These are phyloP conservation scores for Esox lucius DNA, from an alignment of 2,797 vertebrate genomes.

Conservation along the genomic window DNA sequence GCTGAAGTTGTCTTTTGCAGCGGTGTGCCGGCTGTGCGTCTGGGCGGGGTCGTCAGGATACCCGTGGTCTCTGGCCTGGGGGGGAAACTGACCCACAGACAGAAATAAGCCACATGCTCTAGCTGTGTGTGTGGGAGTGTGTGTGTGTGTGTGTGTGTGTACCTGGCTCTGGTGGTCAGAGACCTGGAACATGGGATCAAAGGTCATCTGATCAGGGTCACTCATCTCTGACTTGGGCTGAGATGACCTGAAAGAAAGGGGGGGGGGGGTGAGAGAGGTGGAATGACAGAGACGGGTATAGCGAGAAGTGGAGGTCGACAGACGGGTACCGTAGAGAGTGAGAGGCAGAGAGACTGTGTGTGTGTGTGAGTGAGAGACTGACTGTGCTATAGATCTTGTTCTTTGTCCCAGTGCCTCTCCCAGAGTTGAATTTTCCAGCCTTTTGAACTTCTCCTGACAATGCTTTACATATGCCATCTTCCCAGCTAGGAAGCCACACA, in stretches of 20 bases:
- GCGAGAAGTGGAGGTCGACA: neutral
- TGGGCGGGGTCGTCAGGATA: constrained; percentile 27
- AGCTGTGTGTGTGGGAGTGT: neutral
- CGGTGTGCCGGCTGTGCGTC: neutral
- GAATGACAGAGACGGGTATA: no score
- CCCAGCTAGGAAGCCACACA: constrained; percentile 82
- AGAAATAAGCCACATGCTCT: neutral
- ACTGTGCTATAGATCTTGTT: constrained; percentile 68
- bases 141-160: neutral
- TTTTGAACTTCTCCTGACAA: constrained; percentile 90
- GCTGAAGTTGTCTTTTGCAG: constrained; percentile 42
- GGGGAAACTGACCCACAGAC: constrained; percentile 11
- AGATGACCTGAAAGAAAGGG: constrained; percentile 32
- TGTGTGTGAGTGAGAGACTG: constrained; percentile 51
- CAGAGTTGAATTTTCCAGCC: constrained; percentile 86
- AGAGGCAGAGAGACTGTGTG: neutral
- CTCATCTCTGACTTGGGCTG: constrained; percentile 55
- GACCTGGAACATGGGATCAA: constrained; percentile 54
- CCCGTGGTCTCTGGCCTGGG: constrained; percentile 23
- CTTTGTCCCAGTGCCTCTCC: constrained; percentile 82
- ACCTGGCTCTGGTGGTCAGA: constrained; percentile 30
- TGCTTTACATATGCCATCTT: constrained; percentile 87
- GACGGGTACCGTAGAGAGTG: neutral
- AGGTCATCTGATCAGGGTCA: constrained; percentile 50
- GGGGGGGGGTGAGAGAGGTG: neutral